phyloP scores from a whole-genome alignment of 2,888 invertebrate species.

The Netelia fuscicornis region DNA sequence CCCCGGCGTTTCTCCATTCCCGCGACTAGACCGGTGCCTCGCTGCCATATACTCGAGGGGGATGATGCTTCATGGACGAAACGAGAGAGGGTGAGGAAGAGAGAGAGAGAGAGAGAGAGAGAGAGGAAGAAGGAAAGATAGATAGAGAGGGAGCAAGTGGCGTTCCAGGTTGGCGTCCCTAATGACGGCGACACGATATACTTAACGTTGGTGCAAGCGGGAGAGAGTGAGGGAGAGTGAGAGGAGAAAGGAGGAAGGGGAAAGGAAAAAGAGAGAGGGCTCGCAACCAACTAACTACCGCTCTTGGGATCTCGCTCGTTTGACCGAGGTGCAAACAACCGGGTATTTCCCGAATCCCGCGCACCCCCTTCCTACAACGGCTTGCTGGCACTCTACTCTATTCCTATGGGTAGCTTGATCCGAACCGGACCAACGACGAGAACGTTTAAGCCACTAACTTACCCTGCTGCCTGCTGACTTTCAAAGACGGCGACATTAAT shows the following conservation, averaged over 20 bases:
- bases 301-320: conserved; percentile 54
- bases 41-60: conserved; percentile 34
- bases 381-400: background rate
- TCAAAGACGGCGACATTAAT: conserved; percentile 31
- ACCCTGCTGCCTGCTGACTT: conserved; percentile 15
- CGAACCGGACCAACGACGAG: conserved; percentile 14
- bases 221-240: background rate
- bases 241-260: background rate
- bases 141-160: conserved; percentile 12
- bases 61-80: conserved; percentile 50
- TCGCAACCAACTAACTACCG: conserved; percentile 61
- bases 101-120: background rate
- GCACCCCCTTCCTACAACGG: background rate
- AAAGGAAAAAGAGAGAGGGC: background rate
- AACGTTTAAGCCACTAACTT: conserved; percentile 46
- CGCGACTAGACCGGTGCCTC: conserved; percentile 39
- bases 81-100: conserved; percentile 5
- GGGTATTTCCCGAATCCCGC: conserved; percentile 17
- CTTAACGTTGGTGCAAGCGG: conserved; percentile 50
- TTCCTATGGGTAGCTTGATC: conserved; percentile 3
- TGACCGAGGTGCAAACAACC: conserved; percentile 57
- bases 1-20: conserved; percentile 68
- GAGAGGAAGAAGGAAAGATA: background rate
- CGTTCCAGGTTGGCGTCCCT: conserved; percentile 58
- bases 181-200: conserved; percentile 69